phyloP scores from a whole-genome alignment of 1,140 invertebrate species.

The Hylaeus volcanicus region DNA sequence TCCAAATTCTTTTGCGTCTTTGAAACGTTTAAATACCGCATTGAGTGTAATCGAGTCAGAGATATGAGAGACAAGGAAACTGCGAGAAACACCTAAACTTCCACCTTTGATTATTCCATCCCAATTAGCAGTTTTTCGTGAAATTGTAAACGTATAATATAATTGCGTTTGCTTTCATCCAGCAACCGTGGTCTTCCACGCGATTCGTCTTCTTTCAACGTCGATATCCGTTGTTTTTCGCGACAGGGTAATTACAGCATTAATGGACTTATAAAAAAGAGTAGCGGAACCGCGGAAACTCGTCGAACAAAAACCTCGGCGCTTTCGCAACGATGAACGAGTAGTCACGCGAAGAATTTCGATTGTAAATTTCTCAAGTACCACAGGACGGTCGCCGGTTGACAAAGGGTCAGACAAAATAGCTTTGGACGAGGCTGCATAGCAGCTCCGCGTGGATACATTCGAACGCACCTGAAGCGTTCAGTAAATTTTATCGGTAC shows the following conservation, averaged over 20 bases:
- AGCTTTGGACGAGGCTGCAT: constrained; percentile 5
- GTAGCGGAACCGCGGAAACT: too few species aligned
- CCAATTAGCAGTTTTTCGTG: too few species aligned
- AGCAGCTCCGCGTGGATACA: neutral
- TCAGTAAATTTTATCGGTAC: constrained; percentile 37
- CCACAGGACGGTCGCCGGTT: neutral
- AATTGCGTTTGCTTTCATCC: too few species aligned
- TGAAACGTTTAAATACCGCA: too few species aligned
- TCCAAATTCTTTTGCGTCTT: too few species aligned
- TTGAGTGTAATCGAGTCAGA: too few species aligned
- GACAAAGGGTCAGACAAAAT: constrained; percentile 25
- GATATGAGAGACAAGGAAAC: too few species aligned
- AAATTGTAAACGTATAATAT: too few species aligned
- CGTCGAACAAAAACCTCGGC: neutral
- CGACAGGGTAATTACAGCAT: neutral
- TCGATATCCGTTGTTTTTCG: neutral
- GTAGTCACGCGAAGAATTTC: constrained; percentile 22
- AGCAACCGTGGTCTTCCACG: too few species aligned
- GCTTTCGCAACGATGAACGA: neutral
- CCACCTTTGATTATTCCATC: too few species aligned
- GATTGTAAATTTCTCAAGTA: constrained; percentile 32
- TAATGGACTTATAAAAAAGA: neutral
- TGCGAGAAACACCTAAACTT: too few species aligned
- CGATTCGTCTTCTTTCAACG: too few species aligned
- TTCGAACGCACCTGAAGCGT: constrained; percentile 21